Evolutionary conservation across 2,797 vertebrate genomes (phyloP), one percentile per base, ranked within the genome.

Genomic region (Channallabes apus): DNA sequence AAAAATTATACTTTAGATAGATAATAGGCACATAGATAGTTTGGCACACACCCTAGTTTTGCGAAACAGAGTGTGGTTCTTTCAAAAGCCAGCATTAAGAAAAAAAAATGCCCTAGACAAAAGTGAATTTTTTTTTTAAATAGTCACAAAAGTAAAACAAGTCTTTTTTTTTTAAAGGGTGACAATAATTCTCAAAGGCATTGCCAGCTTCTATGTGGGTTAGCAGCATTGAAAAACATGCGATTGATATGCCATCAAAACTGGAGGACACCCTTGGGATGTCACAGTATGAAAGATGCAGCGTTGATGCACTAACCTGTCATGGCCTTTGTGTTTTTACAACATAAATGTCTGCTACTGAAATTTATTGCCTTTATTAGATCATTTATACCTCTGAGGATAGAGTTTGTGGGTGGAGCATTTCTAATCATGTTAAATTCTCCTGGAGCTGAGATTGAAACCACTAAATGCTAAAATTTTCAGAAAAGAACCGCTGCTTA

Each of bases 311-410:
- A 77, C 14, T 20, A 24, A 68, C 32, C 35, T 68, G 27, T 38
- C 59, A 65, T 11, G 9, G 24, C 24, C 15, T 58, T 75, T 38
- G 41, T 67, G 3, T 46, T 68, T n/a, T 22, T 35, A 65, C 71
- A 67, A 35, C 32, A 82, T 77, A 82, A 77, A 82, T 46, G 69
- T 51, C 79, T 56, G 4, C 41, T 22, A 12, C 46, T 38, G 17
- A 17, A 82, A 85, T 82, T 76, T 80, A 80, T 67, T 17, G 83
- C 38, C 75, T 85, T 76, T 85, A 82, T 82, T 81, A 51, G 18
- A n/a, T 64, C 59, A 5, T 58, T 54, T 76, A 22, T 59, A 35
- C 41, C 69, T 65, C 41, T 38, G 24, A n/a, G 72, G 59, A 6
- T 54, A 76, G 51, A 56, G 20, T 59, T 12, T 58, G 73, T 75